Conservation (phyloP, 2,888 invertebrate species). For the Spialia ferax region DNA sequence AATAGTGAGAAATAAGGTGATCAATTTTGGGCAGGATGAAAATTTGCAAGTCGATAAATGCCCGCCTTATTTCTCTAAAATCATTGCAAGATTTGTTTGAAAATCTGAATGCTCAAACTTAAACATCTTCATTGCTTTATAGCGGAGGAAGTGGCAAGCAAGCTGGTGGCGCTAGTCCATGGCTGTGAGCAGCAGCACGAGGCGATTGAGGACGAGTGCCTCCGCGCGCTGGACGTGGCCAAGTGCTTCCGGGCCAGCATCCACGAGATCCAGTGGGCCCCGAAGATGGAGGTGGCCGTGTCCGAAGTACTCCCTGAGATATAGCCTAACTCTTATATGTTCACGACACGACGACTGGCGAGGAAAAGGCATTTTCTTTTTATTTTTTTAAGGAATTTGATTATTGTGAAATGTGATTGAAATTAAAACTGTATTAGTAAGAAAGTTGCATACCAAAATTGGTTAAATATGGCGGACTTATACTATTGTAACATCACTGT, state of each 20-base stretch:
- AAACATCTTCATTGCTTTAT: constrained; percentile 8
- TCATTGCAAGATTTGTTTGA: too few relatives aligned
- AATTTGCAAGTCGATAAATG: too few relatives aligned
- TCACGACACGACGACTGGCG: not conserved
- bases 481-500: too few relatives aligned
- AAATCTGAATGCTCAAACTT: not conserved
- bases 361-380: not conserved
- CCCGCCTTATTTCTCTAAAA: too few relatives aligned
- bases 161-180: constrained; percentile 60
- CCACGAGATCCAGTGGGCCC: constrained; percentile 66
- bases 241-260: constrained; percentile 68
- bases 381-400: too few relatives aligned
- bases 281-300: constrained; percentile 62
- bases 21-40: too few relatives aligned
- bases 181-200: constrained; percentile 60
- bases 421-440: too few relatives aligned
- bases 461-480: too few relatives aligned
- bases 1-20: not conserved
- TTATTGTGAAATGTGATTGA: too few relatives aligned
- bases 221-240: constrained; percentile 64
- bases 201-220: constrained; percentile 57
- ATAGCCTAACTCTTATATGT: constrained; percentile 43
- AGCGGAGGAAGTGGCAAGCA: constrained; percentile 60
- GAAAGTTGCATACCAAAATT: too few relatives aligned
- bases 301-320: constrained; percentile 66